Conservation (phyloP, 2,888 invertebrate species). For the Ochlodes sylvanus region DNA sequence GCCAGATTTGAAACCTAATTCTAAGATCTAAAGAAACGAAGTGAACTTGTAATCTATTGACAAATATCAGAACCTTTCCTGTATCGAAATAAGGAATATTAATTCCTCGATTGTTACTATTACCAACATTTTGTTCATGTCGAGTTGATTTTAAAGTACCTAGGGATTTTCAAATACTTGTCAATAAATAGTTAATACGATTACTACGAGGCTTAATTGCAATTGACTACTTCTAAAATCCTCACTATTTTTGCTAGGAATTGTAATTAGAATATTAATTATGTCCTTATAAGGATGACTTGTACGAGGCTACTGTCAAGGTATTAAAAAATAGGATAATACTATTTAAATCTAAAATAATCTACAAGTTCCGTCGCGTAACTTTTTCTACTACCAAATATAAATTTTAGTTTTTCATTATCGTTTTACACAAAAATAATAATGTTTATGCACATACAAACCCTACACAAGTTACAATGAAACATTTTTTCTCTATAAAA, state of each 20-base stretch:
- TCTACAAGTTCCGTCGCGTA: neutral
- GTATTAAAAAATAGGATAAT: constrained; percentile 1
- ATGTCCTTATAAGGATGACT: constrained; percentile 2
- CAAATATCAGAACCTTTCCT: neutral
- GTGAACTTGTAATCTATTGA: constrained; percentile 18
- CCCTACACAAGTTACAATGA: too few species aligned
- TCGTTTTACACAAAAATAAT: neutral
- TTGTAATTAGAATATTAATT: constrained; percentile 23
- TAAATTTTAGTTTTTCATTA: neutral
- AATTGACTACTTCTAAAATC: constrained; percentile 21
- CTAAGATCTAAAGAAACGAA: constrained; percentile 26
- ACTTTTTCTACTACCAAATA: neutral
- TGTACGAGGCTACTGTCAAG: neutral
- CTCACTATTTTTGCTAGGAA: constrained; percentile 32
- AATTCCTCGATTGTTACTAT: too few species aligned
- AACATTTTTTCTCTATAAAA: too few species aligned
- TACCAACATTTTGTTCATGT: too few species aligned
- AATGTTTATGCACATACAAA: too few species aligned
- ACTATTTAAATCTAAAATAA: constrained; percentile 1
- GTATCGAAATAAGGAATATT: too few species aligned
- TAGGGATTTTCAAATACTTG: constrained; percentile 1
- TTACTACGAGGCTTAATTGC: neutral
- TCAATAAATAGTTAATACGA: constrained; percentile 19
- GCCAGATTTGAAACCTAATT: constrained; percentile 36
- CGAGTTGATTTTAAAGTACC: too few species aligned